Base-by-base conservation (phyloP, 2,888 invertebrate genomes). In the Tachystola acroxantha region DNA sequence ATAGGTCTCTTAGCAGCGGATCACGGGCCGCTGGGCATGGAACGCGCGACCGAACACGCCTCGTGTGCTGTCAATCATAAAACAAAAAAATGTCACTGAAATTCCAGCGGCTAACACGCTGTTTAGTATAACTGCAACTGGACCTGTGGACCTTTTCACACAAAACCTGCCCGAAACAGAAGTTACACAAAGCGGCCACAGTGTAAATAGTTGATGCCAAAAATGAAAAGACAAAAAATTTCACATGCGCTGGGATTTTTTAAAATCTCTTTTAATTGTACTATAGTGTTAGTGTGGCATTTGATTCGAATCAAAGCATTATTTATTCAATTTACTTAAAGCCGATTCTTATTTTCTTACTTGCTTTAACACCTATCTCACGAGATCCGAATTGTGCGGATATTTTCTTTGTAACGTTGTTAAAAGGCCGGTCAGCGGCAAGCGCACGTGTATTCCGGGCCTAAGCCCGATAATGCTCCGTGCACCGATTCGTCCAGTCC, bases 51-150 rank as follows among this genome's bases (percentile, higher is more conserved):
- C 81, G 84, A 73, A 55, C 82, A 80, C 76, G 51, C 67, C 71
- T 63, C 76, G 81, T 82, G 84, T 80, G 77, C 78, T 81, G 82
- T 82, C 82, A 84, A 84, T 86, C 82, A 86, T 84, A 84, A 82
- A 85, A 77, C 70, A 66, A 66, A 73, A 78, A 77, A 76, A 74
- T 70, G 55, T 60, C 57, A 61, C 53, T 65, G 55, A 71, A 79
- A 77, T 74, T 69, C 75, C 66, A 71, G 54, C 56, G 70, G 71
- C 70, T 74, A 72, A 71, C 71, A 69, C 69, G 56, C 64, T 74
- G 61, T 76, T 76, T 76, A 78, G 71, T 64, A 54, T 58, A 55
- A 62, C 55, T 11, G 42, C 51, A 49, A 54, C 41, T 42, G 56
- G 48, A 48, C 53, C 62, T 53, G 61, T 57, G 53, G 62, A 59